phyloP scores from a whole-genome alignment of 2,797 vertebrate species.

The Nothura maculosa region DNA sequence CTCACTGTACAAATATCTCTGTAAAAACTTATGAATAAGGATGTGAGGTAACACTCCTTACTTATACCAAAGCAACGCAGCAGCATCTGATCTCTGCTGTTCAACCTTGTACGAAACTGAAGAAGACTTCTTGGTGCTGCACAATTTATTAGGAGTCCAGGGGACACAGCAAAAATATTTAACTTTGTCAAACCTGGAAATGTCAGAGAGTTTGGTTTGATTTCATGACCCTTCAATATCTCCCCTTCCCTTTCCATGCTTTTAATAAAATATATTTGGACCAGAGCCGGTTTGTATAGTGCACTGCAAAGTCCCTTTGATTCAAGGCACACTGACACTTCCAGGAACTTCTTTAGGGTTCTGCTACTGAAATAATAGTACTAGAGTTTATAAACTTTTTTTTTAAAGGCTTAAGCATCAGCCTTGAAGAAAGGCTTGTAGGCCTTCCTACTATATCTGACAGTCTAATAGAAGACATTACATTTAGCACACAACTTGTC shows the following conservation, averaged over 20 bases:
- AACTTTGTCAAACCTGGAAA: conserved; percentile 13
- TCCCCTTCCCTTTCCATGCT: background rate
- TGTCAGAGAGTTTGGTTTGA: background rate
- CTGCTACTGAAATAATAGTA: background rate
- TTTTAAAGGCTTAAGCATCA: background rate
- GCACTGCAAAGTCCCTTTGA: fast-evolving
- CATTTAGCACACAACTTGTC: background rate
- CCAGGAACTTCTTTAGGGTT: background rate
- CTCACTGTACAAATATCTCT: background rate
- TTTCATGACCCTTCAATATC: background rate
- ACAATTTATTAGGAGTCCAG: background rate
- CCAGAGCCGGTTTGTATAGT: fast-evolving
- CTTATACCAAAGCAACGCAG: background rate
- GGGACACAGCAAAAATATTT: conserved; percentile 36
- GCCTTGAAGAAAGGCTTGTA: background rate
- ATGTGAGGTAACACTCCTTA: background rate
- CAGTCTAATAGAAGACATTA: background rate
- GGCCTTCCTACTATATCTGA: background rate
- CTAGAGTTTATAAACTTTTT: background rate
- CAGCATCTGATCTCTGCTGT: background rate
- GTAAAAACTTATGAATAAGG: background rate
- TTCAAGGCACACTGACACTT: background rate
- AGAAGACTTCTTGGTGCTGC: background rate
- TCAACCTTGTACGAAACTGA: background rate
- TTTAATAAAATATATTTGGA: background rate